Percentiles rank a stretch among this genome's conserved stretches.
phyloP scores from a whole-genome alignment of 92 coral and sea anemone species.

The Zoanthus sansibaricus region DNA sequence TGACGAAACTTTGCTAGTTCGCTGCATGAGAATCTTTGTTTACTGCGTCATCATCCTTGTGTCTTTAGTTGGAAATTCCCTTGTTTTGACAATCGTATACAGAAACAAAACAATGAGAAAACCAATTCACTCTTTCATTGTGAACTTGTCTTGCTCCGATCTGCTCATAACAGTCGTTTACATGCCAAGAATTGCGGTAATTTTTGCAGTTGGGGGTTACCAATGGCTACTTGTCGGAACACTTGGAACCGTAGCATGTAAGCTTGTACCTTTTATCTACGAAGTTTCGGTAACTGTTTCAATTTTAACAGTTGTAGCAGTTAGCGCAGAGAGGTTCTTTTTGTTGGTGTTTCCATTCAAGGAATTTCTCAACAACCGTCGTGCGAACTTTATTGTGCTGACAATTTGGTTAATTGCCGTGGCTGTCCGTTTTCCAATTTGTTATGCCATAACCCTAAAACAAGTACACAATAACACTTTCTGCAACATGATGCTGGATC shows the following conservation, averaged over 20 bases:
- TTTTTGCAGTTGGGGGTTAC: constrained; percentile 61
- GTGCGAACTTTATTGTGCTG: constrained; percentile 50
- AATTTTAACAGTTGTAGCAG: constrained; percentile 73
- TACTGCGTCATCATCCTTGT: constrained; percentile 70
- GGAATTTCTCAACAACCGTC: constrained; percentile 53
- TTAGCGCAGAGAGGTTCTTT: constrained; percentile 76
- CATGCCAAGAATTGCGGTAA: constrained; percentile 74
- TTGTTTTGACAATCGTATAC: constrained; percentile 66
- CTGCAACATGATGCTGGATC: constrained; percentile 69
- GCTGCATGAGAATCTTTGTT: constrained; percentile 56
- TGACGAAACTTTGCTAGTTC: constrained; percentile 54
- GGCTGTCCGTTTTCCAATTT: constrained; percentile 66
- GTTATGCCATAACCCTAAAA: constrained; percentile 57
- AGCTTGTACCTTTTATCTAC: constrained; percentile 63
- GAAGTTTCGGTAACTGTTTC: constrained; percentile 76
- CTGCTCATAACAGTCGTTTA: constrained; percentile 71
- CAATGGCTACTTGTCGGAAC: constrained; percentile 72
- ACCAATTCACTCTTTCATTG: constrained; percentile 80
- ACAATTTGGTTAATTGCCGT: constrained; percentile 65
- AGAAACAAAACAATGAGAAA: constrained; percentile 65
- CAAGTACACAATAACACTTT: constrained; percentile 6
- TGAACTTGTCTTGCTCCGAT: constrained; percentile 81
- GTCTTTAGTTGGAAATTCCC: constrained; percentile 72
- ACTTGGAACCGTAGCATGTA: constrained; percentile 71
- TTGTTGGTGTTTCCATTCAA: constrained; percentile 78